phyloP scores from a whole-genome alignment of 2,888 invertebrate genomes.

The Chrysodeixis includens region DNA sequence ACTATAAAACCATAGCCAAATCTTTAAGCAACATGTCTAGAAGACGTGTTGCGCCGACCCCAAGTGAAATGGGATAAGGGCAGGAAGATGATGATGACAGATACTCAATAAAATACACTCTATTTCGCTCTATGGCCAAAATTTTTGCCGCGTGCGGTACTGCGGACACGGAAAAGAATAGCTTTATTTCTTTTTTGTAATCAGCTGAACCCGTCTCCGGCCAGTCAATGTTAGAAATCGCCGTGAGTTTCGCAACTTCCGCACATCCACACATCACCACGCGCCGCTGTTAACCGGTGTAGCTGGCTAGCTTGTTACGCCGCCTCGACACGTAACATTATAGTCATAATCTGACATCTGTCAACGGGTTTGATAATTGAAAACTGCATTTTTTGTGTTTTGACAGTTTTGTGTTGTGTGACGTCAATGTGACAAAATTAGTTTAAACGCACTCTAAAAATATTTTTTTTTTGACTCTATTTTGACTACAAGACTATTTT shows the following conservation, averaged over 20 bases:
- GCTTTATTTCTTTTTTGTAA: background rate
- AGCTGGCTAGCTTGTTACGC: slow-evolving; percentile 53
- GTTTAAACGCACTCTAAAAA: no score
- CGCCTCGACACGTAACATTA: slow-evolving; percentile 5
- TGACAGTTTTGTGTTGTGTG: background rate
- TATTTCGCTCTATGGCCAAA: background rate
- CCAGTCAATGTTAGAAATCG: slow-evolving; percentile 47
- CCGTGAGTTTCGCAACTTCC: slow-evolving; percentile 45
- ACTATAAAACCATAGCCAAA: no score
- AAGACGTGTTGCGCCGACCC: no score
- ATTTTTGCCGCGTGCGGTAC: background rate
- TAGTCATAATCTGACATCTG: slow-evolving; percentile 36
- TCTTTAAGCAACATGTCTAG: no score
- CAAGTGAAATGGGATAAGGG: no score
- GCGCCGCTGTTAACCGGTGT: slow-evolving; percentile 30
- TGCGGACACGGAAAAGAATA: slow-evolving; percentile 4
- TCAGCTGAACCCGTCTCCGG: slow-evolving; percentile 35
- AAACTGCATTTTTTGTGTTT: background rate
- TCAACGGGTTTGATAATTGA: slow-evolving; percentile 2
- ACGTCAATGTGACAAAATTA: no score
- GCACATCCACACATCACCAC: slow-evolving; percentile 17
- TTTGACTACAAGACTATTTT: no score
- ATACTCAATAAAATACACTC: background rate
- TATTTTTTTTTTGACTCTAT: no score
- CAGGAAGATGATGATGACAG: no score